phyloP scores from a whole-genome alignment of 2,797 vertebrate species.

The Enoplosus armatus region DNA sequence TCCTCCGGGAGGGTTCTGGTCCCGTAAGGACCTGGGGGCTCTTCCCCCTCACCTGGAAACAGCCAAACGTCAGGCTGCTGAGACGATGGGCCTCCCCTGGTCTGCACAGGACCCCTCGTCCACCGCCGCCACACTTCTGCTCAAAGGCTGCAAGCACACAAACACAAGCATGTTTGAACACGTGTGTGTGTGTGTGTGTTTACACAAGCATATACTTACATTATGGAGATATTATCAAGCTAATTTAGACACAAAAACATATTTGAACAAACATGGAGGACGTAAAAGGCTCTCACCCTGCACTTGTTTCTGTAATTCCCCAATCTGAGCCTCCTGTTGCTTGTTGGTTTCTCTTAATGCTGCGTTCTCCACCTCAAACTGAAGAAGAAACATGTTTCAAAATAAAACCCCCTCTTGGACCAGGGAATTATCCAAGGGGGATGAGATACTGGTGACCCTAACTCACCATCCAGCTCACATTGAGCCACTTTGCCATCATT shows the following conservation, averaged over 20 bases:
- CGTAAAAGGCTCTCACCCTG: conserved; percentile 83
- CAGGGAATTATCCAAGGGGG: neutral
- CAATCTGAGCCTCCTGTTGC: conserved; percentile 91
- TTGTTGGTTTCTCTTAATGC: conserved; percentile 93
- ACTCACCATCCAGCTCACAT: neutral
- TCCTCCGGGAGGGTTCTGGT: conserved; percentile 84
- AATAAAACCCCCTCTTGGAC: neutral
- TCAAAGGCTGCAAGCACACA: conserved; percentile 75
- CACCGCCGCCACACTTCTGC: conserved; percentile 54
- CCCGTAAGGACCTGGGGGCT: conserved; percentile 90
- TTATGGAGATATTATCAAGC: neutral
- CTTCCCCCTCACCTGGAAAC: conserved; percentile 93
- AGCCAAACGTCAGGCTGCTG: conserved; percentile 95
- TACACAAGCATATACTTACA: no score
- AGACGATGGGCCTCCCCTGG: conserved; percentile 91
- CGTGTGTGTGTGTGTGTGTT: neutral
- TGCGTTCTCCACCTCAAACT: conserved; percentile 96
- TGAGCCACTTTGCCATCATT: neutral
- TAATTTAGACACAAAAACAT: neutral
- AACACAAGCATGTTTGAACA: neutral
- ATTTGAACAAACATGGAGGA: neutral
- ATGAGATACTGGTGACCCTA: neutral
- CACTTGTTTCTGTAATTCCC: conserved; percentile 89
- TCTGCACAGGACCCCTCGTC: conserved; percentile 46
- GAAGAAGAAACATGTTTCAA: conserved; percentile 37